These are phyloP conservation scores for Nothocercus julius DNA, from an alignment of 2,113 vertebrate genomes.

Conservation along the genomic window DNA sequence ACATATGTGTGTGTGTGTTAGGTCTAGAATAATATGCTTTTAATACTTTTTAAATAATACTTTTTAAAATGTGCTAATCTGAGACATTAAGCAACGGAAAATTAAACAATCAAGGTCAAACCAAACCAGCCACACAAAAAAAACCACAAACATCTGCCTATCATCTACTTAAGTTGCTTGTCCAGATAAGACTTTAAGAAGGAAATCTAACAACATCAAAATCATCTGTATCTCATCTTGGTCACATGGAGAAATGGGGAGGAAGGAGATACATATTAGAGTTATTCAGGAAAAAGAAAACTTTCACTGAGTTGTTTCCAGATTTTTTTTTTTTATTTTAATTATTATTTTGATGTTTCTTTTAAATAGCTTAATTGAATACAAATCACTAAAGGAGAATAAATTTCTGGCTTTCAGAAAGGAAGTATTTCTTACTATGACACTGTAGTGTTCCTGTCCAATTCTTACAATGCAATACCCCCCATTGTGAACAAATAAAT, in stretches of 20 bases:
- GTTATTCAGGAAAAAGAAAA: neutral
- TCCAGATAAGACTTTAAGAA: neutral
- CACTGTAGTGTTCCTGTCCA: neutral
- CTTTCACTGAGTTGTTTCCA: neutral
- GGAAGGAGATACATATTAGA: neutral
- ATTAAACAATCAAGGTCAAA: neutral
- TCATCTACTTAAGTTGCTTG: neutral
- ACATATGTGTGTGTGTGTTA: neutral
- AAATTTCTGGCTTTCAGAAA: neutral
- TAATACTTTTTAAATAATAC: neutral
- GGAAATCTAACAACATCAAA: neutral
- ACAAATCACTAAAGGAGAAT: neutral
- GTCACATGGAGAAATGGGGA: neutral
- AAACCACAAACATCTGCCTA: neutral
- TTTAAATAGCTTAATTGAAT: neutral
- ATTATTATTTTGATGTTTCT: neutral
- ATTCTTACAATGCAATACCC: neutral
- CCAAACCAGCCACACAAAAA: neutral
- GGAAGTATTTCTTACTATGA: neutral
- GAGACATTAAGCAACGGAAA: neutral
- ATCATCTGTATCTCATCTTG: accelerated
- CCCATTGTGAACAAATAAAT: conserved; percentile 24
- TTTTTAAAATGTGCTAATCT: neutral
- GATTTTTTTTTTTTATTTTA: neutral
- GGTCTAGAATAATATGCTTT: neutral